Evolutionary conservation across 2,888 invertebrate species (phyloP).

Genomic region (Dasypogon diadema): DNA sequence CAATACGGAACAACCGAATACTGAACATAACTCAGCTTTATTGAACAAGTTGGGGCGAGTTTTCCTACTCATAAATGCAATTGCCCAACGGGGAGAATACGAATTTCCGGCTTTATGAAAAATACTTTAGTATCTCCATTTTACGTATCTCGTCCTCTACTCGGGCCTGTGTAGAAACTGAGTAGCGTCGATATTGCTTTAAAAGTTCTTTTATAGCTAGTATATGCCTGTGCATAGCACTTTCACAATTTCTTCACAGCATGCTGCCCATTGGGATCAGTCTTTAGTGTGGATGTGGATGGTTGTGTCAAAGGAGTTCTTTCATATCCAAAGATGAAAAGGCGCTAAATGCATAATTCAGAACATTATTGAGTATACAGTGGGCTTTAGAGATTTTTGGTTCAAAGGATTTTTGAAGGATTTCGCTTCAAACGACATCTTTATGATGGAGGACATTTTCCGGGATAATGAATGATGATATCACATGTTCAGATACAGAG

Average conservation of each 20-base stretch:
- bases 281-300: no score
- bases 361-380: no score
- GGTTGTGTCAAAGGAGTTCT: background rate
- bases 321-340: background rate
- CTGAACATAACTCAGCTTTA: background rate
- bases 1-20: background rate
- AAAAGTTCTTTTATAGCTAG: background rate
- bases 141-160: background rate
- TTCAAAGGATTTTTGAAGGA: no score
- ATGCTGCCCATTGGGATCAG: background rate
- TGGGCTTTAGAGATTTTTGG: no score
- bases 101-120: background rate
- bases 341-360: background rate
- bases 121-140: background rate
- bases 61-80: background rate
- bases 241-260: background rate
- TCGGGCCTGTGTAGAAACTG: background rate
- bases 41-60: background rate
- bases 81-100: background rate
- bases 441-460: no score
- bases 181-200: background rate
- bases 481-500: no score
- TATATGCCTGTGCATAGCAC: background rate
- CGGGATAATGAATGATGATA: no score
- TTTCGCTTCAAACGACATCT: no score